Base-by-base conservation (phyloP, 2,113 vertebrate genomes). In the Tyrannus savana region DNA sequence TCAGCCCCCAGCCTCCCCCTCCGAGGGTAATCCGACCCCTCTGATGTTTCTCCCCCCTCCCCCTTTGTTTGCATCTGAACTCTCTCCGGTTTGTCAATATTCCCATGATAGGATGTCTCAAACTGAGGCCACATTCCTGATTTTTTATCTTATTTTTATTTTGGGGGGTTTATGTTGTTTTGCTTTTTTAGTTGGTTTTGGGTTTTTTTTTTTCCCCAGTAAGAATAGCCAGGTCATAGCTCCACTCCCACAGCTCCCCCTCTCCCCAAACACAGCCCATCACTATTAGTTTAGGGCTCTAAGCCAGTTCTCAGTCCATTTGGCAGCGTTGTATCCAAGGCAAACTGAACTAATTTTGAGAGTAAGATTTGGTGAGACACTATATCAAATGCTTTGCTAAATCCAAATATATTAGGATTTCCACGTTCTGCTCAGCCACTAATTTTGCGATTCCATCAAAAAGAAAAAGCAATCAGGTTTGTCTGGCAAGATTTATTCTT, bases 381-480 rank as follows among this genome's bases (percentile, higher is more conserved):
- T 94, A 75, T 96, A 97, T 97, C 89, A 93, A 96, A 96, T 81
- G 80, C 83, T 94, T 94, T 95, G 59, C 93, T 96, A 97, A 96
- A 96, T 96, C 96, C 96, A 96, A 95, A 95, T 97, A 95, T 95
- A 96, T 97, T 96, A 94, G 95, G 95, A 95, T 95, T 96, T 92
- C 93, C 96, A 94, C 52, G n/a, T 94, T 89, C 74, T 82, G 91
- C 89, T 95, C 94, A 96, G 96, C 77, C 91, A 89, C 96, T 96
- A 95, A 97, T 97, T 97, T 95, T 76, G 82, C 4, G 76, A 96
- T 97, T 97, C 95, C 92, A 94, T 96, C 95, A 95, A 94, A 94
- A 96, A 94, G 89, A 94, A 97, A 97, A 97, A 96, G 95, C 92
- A 97, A 97, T 97, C 93, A 95, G 93, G 85, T 97, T 95, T 97